Evolutionary conservation across 2,797 vertebrate species (phyloP), one percentile per base, ranked within the genome.

Genomic region (Lacerta viridis): DNA sequence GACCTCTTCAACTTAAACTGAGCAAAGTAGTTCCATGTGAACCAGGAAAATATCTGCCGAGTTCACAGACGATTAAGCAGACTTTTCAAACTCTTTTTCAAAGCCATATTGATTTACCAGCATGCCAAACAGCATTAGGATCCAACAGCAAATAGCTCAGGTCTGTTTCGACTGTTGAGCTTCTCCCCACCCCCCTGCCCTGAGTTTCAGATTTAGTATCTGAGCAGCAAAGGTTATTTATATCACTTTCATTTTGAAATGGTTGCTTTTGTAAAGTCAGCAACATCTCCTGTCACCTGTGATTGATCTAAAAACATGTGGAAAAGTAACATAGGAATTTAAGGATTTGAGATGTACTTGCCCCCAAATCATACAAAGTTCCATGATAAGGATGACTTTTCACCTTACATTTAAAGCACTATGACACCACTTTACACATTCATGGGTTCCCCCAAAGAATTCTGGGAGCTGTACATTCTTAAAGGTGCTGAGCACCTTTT

Each of bases 261-360:
- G 50, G 50, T 64, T 25, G 68, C 74, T 83, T 80, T 88, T 55
- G 18, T 77, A 33, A 36, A 41, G 4, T 5, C 23, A 0, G 0
- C 6, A 55, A 46, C 0, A 0, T 23, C 13, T 13, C 84, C 43
- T 71, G 29, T n/a, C 39, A 25, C 33, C 20, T 1, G 0, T 0
- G 46, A 43, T 69, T 7, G n/a, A 4, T 3, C 59, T 7, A 0
- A 25, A 69, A 29, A 46, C 11, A 72, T 25, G 1, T 0, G 20
- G 75, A 39, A 86, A 20, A 3, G 7, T 15, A 61, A n/a, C 55
- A 6, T 6, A 55, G 33, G 4, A 33, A 71, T 71, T 69, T 20
- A 20, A 25, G 4, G 13, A 50, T 5, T 6, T 0, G 1, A 39
- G 0, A 2, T 8, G 29, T 23, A 20, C 27, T 13, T 0, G 77